Evolutionary conservation across 2,113 vertebrate species (phyloP), one percentile per base, ranked within the genome.

Genomic region (Gasterosteus nipponicus): DNA sequence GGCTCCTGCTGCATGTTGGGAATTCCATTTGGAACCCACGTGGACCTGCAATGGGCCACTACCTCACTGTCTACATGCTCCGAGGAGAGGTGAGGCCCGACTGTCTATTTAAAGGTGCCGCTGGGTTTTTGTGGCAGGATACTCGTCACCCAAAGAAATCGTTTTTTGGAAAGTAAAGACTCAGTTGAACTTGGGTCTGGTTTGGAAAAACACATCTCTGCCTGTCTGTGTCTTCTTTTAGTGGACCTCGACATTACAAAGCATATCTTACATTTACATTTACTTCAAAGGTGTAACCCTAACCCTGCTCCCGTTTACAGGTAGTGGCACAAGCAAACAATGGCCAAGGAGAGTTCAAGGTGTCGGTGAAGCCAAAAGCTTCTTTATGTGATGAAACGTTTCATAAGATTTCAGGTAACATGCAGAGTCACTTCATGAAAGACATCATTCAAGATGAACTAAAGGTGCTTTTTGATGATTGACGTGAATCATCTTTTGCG

Each of bases 401-500:
- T 93, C 97, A 99, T 77, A 94, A 93, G 2, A 90, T 99, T 73
- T 91, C 95, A 95, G 97, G 98, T 98, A 95, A 82, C 75, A 54
- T 14, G 3, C 41, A n/a, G 14, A 12, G 3, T 12, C 19, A 31
- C 26, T n/a, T 73, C 2, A 51, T 3, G 7, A 58, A 35, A 51
- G 5, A 39, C 22, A 26, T 11, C 0, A 29, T 54, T 59, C 12
- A 58, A 41, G 29, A 41, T 15, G 46, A 68, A 44, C 4, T 58
- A n/a, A 31, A 39, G 29, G 7, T 75, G 9, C 41, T 56, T 49
- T 56, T 49, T 19, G n/a, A 58, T 7, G 15, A 59, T 9, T 41
- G 3, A 6, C 41, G 35, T 31, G 7, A 65, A 41, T 58, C 0
- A 0, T 51, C 0, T 26, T 71, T 35, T 80, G 18, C n/a, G 61